phyloP scores from a whole-genome alignment of 2,888 invertebrate genomes.

The Danaus chrysippus region DNA sequence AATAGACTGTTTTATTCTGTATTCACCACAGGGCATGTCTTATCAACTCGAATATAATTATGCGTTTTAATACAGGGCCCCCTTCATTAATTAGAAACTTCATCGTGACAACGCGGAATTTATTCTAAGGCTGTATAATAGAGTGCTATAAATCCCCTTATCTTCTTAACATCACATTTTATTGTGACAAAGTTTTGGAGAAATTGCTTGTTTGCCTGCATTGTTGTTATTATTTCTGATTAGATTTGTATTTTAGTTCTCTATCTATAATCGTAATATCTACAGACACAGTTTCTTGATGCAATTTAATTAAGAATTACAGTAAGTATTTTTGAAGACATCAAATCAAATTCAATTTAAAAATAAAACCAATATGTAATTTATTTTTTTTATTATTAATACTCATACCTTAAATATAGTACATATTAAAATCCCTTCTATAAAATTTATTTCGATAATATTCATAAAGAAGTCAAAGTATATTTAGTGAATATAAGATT shows the following conservation, averaged over 20 bases:
- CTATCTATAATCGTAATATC: not conserved
- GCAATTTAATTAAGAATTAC: no score
- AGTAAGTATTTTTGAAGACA: no score
- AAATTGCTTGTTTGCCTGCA: slow-evolving; percentile 29
- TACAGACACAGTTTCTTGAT: no score
- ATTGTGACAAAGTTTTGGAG: slow-evolving; percentile 38
- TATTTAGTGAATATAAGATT: no score
- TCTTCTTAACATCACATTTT: slow-evolving; percentile 42
- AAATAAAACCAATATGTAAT: no score
- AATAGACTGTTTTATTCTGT: slow-evolving; percentile 16
- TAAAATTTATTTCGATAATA: no score
- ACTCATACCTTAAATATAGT: no score
- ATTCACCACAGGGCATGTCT: slow-evolving; percentile 26
- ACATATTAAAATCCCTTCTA: no score
- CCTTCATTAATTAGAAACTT: slow-evolving; percentile 55
- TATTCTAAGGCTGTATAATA: slow-evolving; percentile 41
- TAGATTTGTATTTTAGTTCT: slow-evolving; percentile 10
- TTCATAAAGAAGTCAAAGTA: no score
- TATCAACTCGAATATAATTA: slow-evolving; percentile 30
- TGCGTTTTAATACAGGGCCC: slow-evolving; percentile 31
- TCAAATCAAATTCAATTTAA: no score
- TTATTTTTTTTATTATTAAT: no score
- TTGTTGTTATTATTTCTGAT: slow-evolving; percentile 22
- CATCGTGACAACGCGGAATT: slow-evolving; percentile 42
- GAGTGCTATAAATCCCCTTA: slow-evolving; percentile 43